Evolutionary conservation across 2,113 vertebrate species (phyloP), one percentile per base, ranked within the genome.

Genomic region (Copsychus sechellarum): DNA sequence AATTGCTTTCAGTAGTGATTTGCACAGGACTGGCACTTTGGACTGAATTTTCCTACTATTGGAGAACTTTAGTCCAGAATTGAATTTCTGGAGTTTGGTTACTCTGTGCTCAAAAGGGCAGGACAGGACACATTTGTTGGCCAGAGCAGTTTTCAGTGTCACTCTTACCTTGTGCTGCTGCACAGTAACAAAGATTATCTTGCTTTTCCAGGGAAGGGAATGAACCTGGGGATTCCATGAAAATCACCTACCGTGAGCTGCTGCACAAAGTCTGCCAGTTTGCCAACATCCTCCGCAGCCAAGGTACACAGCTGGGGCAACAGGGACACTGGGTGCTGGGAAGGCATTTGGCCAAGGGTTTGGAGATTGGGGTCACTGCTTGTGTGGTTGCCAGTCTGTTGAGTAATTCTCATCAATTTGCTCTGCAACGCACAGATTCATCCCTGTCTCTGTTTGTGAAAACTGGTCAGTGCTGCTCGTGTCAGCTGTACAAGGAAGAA

Each of bases 171-270:
- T 83, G 66, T 34, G 10, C 42, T 42, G 40, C 33, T 54, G 48
- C 60, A 20, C 38, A 14, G 20, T 94, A 60, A 86, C 69, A 66
- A 47, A 62, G 19, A 20, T 29, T 82, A 48, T 28, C 12, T 91
- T 77, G 76, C n/a, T 93, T 64, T 98, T 89, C 67, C 90, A 99
- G 99, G 99, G 99, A 99, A 91, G 99, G 99, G 26, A 99, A 99
- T 16, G 99, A 99, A 62, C 99, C 99, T 1, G 99, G 98, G 2
- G 99, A 99, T 47, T 97, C 98, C 43, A 69, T 94, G 73, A 98
- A 98, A 14, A 98, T 99, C 96, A 99, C 99, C 26, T 99, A 99
- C 97, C 97, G 92, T 26, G 98, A 99, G 93, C 98, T 99, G 95
- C 97, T 99, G 93, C 97, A 97, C 88, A 98, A 97, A 84, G 99